These are phyloP conservation scores for Zaprionus capensis DNA, from an alignment of 1,140 invertebrate species.

Conservation along the genomic window DNA sequence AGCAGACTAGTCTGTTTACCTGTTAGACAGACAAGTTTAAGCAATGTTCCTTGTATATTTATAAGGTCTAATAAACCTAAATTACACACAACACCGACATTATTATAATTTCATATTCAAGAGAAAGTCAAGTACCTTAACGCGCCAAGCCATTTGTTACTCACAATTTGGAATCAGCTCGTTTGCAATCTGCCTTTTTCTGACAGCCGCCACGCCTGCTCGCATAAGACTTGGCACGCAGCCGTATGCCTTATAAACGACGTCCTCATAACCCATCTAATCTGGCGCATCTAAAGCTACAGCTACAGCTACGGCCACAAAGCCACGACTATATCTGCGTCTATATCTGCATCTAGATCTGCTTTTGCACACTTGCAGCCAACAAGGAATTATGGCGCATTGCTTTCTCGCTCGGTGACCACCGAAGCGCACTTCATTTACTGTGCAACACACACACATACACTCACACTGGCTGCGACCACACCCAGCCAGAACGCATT, in stretches of 20 bases:
- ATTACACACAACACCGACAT: background rate
- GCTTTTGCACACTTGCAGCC: constrained; percentile 28
- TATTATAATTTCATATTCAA: background rate
- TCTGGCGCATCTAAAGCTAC: background rate
- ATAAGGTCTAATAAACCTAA: background rate
- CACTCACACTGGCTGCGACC: background rate
- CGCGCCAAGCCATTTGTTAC: background rate
- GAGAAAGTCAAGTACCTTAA: background rate
- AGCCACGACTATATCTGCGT: constrained; percentile 18
- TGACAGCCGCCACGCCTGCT: constrained; percentile 29
- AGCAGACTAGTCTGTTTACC: background rate
- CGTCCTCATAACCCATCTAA: constrained; percentile 4
- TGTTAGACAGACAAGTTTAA: background rate
- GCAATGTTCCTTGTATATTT: background rate
- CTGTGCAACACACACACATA: constrained; percentile 26
- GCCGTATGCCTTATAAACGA: constrained; percentile 34
- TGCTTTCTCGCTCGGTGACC: constrained; percentile 34
- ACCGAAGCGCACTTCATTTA: constrained; percentile 61
- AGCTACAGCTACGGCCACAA: background rate
- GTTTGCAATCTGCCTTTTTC: constrained; percentile 18
- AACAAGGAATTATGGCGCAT: constrained; percentile 59
- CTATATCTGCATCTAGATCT: constrained; percentile 35
- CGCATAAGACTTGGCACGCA: constrained; percentile 23
- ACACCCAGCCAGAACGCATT: constrained; percentile 7
- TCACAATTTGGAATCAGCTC: constrained; percentile 3